These are phyloP conservation scores for Drosophila silvestris DNA, from an alignment of 2,888 invertebrate genomes.

Conservation along the genomic window DNA sequence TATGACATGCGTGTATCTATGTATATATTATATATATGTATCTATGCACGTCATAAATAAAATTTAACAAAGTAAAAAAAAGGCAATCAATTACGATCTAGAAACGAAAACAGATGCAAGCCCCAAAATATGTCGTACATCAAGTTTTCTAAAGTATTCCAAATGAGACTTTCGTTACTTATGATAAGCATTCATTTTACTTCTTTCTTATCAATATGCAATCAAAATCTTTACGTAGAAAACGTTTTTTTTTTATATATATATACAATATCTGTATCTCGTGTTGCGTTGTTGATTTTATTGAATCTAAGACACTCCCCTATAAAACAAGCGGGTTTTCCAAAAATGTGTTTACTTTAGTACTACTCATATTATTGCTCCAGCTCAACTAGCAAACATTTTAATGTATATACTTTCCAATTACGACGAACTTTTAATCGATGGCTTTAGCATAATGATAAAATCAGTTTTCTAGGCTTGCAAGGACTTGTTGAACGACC, in stretches of 20 bases:
- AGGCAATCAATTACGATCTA: background rate
- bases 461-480: background rate
- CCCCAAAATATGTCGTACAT: background rate
- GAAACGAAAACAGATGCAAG: background rate
- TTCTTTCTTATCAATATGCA: background rate
- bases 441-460: background rate
- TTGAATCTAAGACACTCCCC: too few relatives aligned
- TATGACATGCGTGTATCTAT: constrained; percentile 34
- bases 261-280: background rate
- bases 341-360: background rate
- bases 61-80: background rate
- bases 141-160: background rate
- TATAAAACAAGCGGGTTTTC: too few relatives aligned
- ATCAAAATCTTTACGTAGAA: background rate
- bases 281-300: too few relatives aligned
- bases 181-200: background rate
- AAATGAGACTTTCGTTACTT: background rate
- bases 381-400: background rate
- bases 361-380: background rate
- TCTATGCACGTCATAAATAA: background rate
- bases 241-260: background rate
- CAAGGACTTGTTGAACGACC: background rate
- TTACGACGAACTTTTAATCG: background rate
- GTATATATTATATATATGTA: constrained; percentile 4
- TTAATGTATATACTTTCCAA: background rate